Evolutionary conservation across 2,797 vertebrate species (phyloP), one percentile per base, ranked within the genome.

Genomic region (Paratrypauchen microcephalus): DNA sequence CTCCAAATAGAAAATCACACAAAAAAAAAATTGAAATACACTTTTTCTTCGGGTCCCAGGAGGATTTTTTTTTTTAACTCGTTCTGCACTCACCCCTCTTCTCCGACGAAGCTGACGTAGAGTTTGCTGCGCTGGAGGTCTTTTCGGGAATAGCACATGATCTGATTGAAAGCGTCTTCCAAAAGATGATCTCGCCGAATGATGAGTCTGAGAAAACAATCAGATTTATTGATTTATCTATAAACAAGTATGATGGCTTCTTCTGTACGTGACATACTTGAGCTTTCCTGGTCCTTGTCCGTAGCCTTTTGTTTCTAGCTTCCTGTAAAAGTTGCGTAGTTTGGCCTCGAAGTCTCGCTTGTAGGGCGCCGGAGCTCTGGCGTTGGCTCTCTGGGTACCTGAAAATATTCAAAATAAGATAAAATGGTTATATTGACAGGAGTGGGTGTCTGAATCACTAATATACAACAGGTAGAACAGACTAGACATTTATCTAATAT

Each of bases 331-430:
- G 90, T 97, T 98, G 76, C 97, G 93, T 65, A 98, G 88, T 86
- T 98, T 98, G 89, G 97, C 97, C 91, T 98, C 97, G 87, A 98
- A 98, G 83, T 98, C 97, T 83, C 97, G 93, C 88, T 98, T 98
- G 86, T 98, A 98, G 1, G 97, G 97, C 32, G 97, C 97, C 24
- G 97, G 97, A 54, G 97, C 97, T 59, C 97, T 92, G 79, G 95
- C 96, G 21, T 98, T 98, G 64, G 97, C 97, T 90, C 97, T 93
- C 77, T 97, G 95, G 64, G 97, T 97, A 79, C 97, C 97, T 98
- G 1, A 19, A 2, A 61, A 41, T 1, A 63, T 19, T 5, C 9
- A 65, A 50, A 28, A 65, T 6, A 47, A 23, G 4, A 45, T 36
- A 23, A 39, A 6, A 41, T 13, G 12, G 39, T 41, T 41, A 41